Evolutionary conservation across 2,113 vertebrate genomes (phyloP), one percentile per base, ranked within the genome.

Genomic region (Australoheros scitulus): DNA sequence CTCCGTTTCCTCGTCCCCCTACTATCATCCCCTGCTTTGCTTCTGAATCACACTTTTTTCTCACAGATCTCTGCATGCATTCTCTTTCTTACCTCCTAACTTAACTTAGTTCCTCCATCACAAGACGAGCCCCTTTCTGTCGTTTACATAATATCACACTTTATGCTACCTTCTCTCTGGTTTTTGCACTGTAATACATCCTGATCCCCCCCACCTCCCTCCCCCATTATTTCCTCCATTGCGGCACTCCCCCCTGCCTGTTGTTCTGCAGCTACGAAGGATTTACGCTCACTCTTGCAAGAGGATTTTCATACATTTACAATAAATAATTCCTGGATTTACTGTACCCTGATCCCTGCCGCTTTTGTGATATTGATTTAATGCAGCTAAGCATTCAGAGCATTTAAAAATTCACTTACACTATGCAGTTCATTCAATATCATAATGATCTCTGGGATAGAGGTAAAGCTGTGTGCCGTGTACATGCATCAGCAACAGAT

Each of bases 241-340:
- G 74, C 59, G 14, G 64, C 61, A 65, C 82, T 79, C 80, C 18
- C 43, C 64, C 82, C 60, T 77, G 79, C 58, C 86, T 38, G 81
- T 89, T 92, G 87, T 91, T 89, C 87, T 84, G 84, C 82, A 91
- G 87, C 88, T 77, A 78, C 47, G 47, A 79, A 83, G 93, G 92
- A 92, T 94, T 92, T 94, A 90, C 43, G 26, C 82, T 68, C 29
- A 80, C 86, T 86, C 74, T 87, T 83, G 70, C 77, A 61, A 72
- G 80, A 77, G 89, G 92, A 93, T 94, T 95, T 94, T 92, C 89
- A 90, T 90, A 91, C 91, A 92, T 93, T 94, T 92, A 88, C 87
- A 92, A 92, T 92, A 94, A 92, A 94, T 93, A 93, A 95, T 93
- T 92, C 92, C 90, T 85, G 90, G 89, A 94, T 94, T 94, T 93